A percentile compares a stretch with the other conserved stretches of the same genome.
Conservation (phyloP, 2,888 invertebrate species). For the Lapara coniferarum region DNA sequence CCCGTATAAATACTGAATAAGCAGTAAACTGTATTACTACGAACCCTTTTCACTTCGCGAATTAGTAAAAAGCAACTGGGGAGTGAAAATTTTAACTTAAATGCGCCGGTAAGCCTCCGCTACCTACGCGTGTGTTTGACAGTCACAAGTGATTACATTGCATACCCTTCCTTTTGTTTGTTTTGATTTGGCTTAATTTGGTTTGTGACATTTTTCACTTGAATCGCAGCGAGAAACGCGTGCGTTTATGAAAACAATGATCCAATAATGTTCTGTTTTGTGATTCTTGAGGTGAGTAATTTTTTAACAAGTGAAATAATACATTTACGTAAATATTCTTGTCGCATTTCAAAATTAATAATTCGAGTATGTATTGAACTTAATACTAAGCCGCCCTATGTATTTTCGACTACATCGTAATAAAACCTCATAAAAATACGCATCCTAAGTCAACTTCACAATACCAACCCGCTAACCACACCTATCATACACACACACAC, state of each 20-base stretch:
- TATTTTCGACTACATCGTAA: too few species aligned
- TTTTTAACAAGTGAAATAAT: too few species aligned
- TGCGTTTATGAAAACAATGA: neutral
- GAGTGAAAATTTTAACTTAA: constrained; percentile 84
- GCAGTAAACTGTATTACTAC: constrained; percentile 84
- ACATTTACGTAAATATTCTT: too few species aligned
- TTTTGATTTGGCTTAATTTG: constrained; percentile 79
- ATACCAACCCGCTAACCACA: too few species aligned
- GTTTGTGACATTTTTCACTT: constrained; percentile 73
- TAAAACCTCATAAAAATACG: too few species aligned
- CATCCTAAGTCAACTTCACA: too few species aligned
- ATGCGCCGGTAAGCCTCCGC: constrained; percentile 73
- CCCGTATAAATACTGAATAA: constrained; percentile 83
- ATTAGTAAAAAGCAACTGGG: constrained; percentile 84
- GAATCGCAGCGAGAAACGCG: neutral
- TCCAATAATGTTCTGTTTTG: neutral
- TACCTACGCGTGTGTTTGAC: constrained; percentile 81
- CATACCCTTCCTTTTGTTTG: constrained; percentile 78
- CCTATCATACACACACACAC: constrained; percentile 51
- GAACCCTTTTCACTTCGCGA: constrained; percentile 84
- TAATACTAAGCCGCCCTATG: too few species aligned
- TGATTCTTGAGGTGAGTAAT: neutral
- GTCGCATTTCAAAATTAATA: too few species aligned
- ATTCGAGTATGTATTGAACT: too few species aligned
- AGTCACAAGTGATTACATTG: constrained; percentile 80